phyloP scores from a whole-genome alignment of 2,797 vertebrate species.

The Labeo calbasu region DNA sequence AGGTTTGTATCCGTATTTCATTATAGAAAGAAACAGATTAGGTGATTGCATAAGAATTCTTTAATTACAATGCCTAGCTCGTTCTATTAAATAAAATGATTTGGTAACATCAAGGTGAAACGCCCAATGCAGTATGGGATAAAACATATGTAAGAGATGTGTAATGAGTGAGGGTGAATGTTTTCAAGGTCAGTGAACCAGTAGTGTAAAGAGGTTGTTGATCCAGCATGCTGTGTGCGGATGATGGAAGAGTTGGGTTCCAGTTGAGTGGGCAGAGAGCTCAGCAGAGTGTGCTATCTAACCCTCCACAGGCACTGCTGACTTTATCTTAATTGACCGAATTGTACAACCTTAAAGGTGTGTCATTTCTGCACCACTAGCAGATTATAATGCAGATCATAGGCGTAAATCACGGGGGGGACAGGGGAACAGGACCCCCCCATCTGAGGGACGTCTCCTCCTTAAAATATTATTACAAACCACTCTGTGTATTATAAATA shows the following conservation, averaged over 20 bases:
- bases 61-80: not conserved
- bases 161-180: not conserved
- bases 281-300: slow-evolving; percentile 24
- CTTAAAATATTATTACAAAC: no score
- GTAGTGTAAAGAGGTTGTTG: slow-evolving; percentile 17
- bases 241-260: slow-evolving; percentile 22
- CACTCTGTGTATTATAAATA: no score
- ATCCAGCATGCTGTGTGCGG: slow-evolving; percentile 18
- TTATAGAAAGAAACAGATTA: not conserved
- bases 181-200: slow-evolving; percentile 24
- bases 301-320: not conserved
- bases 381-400: not conserved
- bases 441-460: no score
- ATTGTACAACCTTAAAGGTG: not conserved
- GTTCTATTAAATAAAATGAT: not conserved
- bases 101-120: not conserved
- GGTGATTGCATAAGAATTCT: not conserved
- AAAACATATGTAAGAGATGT: not conserved
- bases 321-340: not conserved
- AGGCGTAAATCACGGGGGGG: not conserved
- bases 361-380: not conserved
- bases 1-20: not conserved
- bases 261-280: slow-evolving; percentile 26
- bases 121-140: not conserved
- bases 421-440: no score